Evolutionary conservation across 2,888 invertebrate species (phyloP).

Genomic region (Diabrotica balteata): DNA sequence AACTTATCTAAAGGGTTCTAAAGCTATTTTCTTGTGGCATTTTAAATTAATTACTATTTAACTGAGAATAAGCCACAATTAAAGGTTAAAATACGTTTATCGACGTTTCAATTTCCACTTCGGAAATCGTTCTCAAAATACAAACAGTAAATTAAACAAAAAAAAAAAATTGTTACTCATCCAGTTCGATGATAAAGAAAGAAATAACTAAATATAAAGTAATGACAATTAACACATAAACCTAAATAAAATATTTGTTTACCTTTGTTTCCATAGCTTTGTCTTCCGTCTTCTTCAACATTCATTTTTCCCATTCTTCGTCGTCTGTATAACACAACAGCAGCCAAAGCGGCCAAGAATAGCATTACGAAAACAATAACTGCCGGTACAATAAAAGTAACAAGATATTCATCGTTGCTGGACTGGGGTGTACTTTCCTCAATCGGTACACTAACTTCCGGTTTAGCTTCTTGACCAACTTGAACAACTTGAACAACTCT

Average conservation of each 20-base stretch:
- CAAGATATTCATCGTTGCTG: slow-evolving; percentile 69
- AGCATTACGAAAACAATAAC: slow-evolving; percentile 89
- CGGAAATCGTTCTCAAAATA: no score
- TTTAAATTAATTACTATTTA: no score
- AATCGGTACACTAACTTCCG: slow-evolving; percentile 37
- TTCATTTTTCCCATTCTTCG: slow-evolving; percentile 86
- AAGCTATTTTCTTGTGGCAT: no score
- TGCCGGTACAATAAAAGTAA: slow-evolving; percentile 89
- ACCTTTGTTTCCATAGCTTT: slow-evolving; percentile 79
- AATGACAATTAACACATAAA: no score
- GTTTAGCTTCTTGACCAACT: slow-evolving; percentile 47
- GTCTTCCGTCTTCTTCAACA: slow-evolving; percentile 81
- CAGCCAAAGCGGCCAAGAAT: slow-evolving; percentile 83
- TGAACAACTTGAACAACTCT: slow-evolving; percentile 47
- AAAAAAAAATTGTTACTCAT: no score
- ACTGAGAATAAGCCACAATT: no score
- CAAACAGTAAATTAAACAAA: no score
- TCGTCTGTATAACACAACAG: slow-evolving; percentile 85
- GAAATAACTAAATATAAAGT: no score
- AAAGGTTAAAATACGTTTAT: no score
- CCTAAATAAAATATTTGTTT: background rate
- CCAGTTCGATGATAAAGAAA: no score
- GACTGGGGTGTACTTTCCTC: slow-evolving; percentile 58
- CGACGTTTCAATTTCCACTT: no score
- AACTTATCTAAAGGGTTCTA: no score